Evolutionary conservation across 1,140 invertebrate genomes (phyloP), one percentile per base, ranked within the genome.

Genomic region (Caenorhabditis remanei): DNA sequence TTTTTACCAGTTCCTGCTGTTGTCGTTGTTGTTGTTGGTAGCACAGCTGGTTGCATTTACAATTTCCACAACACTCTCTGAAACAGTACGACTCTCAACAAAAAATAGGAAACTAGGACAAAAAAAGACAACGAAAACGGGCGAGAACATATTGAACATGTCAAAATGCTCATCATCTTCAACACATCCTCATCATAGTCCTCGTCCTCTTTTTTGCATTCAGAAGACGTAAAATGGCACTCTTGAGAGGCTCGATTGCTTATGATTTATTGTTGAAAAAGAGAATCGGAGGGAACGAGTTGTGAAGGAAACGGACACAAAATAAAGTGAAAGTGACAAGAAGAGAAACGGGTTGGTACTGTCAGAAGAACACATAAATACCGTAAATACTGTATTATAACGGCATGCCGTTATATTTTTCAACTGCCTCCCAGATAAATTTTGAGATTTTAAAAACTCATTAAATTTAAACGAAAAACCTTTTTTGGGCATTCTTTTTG

Each of bases 171-270:
- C 71, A 79, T 50, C 41, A 71, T 46, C 9, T 46, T 19, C 65
- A 32, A 6, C n/a, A 32, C 41, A 71, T 71, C 21, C n/a, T 19
- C 40, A 46, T 71, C 43, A 11, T 50, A 7, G 32, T 50, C 71
- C 4, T 79, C 46, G 40, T 71, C 65, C n/a, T 79, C 53, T 21
- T 71, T 41, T 16, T n/a, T 46, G 19, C 1, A 46, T 71, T 71
- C 41, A n/a, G 65, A 46, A 46, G 6, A 19, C 24, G 8, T 9
- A 53, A 79, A 79, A 79, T 71, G 65, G 65, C 65, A 71, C 65
- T 71, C 65, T 71, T 79, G 71, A 50, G 71, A 79, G 71, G 21
- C 46, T 50, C 71, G 11, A 79, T 79, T 79, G 53, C 71, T 79
- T 41, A 21, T 50, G 71, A 79, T 79, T 79, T 79, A 79, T 79